Evolutionary conservation across 2,797 vertebrate species (phyloP).

Genomic region (Siniperca obscura): DNA sequence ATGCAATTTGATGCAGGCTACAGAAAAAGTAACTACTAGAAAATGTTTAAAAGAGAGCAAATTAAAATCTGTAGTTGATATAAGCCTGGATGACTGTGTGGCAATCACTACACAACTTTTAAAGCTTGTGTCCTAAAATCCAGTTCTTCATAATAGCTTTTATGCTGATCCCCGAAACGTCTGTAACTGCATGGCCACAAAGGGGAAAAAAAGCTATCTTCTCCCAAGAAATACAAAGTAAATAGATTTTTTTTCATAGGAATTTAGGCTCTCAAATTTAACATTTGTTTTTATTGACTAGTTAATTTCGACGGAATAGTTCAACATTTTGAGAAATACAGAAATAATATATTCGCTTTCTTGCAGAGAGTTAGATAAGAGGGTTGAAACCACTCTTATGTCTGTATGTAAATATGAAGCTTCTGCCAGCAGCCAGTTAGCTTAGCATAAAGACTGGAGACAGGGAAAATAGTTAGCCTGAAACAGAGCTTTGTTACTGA

Average conservation of each 20-base stretch:
- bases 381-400: not conserved
- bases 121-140: not conserved
- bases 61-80: not conserved
- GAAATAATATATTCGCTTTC: not conserved
- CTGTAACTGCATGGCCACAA: not conserved
- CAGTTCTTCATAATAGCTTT: not conserved
- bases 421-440: not conserved
- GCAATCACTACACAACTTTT: not conserved
- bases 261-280: too few species aligned
- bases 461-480: not conserved
- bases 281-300: not conserved
- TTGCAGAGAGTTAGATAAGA: not conserved
- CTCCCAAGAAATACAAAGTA: not conserved
- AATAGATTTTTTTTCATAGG: not conserved
- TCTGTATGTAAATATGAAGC: not conserved
- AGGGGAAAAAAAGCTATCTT: not conserved
- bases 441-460: not conserved
- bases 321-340: not conserved
- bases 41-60: not conserved
- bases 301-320: not conserved
- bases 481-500: constrained; percentile 66
- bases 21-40: not conserved
- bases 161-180: not conserved
- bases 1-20: not conserved
- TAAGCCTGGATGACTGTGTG: not conserved